These are phyloP conservation scores for Dryadula phaetusa DNA, from an alignment of 2,888 invertebrate genomes.

Conservation along the genomic window DNA sequence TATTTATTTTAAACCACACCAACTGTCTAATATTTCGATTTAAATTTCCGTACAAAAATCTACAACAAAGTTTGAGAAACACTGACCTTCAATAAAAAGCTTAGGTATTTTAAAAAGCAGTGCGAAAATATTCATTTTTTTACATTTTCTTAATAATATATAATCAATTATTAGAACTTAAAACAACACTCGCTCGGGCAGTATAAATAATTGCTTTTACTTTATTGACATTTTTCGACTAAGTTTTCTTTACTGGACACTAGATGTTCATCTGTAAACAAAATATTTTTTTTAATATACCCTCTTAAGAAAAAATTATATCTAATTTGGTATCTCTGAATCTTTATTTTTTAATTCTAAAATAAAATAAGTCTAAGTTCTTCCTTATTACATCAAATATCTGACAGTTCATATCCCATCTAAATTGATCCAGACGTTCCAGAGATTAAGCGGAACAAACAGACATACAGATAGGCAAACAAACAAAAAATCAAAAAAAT, in stretches of 20 bases:
- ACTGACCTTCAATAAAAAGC: slow-evolving; percentile 10
- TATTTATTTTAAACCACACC: slow-evolving; percentile 1
- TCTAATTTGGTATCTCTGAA: too few species aligned
- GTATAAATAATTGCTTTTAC: slow-evolving; percentile 40
- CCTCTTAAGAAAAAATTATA: neutral
- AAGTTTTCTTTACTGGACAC: slow-evolving; percentile 29
- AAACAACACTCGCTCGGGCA: slow-evolving; percentile 43
- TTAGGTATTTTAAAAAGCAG: slow-evolving; percentile 18
- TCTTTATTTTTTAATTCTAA: too few species aligned
- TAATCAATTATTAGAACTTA: slow-evolving; percentile 22
- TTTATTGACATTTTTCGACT: slow-evolving; percentile 30
- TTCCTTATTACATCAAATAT: too few species aligned
- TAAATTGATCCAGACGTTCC: too few species aligned
- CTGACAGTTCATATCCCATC: too few species aligned
- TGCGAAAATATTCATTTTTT: slow-evolving; percentile 28
- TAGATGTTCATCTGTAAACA: slow-evolving; percentile 31
- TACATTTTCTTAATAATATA: slow-evolving; percentile 33
- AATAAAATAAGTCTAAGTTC: too few species aligned
- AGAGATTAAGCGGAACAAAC: too few species aligned
- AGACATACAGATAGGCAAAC: too few species aligned
- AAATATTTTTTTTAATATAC: slow-evolving; percentile 1
- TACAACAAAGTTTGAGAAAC: slow-evolving; percentile 27
- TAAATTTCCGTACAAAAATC: slow-evolving; percentile 10
- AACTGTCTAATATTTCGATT: neutral
- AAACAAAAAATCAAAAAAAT: too few species aligned